Evolutionary conservation across 2,888 invertebrate genomes (phyloP), one percentile per base, ranked within the genome.

Genomic region (Conomelus anceps): DNA sequence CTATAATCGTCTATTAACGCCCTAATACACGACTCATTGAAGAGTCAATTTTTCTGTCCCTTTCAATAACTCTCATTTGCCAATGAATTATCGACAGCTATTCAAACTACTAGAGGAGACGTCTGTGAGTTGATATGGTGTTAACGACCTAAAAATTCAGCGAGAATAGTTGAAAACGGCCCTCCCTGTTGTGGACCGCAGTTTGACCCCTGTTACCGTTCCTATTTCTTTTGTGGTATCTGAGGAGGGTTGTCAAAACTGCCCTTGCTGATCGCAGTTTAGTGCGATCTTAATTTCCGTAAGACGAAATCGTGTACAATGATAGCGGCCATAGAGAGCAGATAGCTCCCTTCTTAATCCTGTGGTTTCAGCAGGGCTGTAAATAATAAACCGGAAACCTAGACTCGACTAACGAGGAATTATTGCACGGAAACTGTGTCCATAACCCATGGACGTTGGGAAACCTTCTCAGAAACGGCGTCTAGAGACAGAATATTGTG

Each of bases 331-430:
- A 63, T 63, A 63, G 63, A 63, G n/a, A n/a, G 41, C 41, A 26
- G 26, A n/a, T n/a, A 7, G 63, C 63, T 63, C 63, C 63, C 63
- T 63, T 63, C 63, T 63, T 63, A n/a, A n/a, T 63, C 63, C n/a
- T 7, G 26, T 7, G 26, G 26, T 26, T 26, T 26, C 26, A 26
- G n/a, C n/a, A 13, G 11, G 63, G 86, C 29, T 86, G 86, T 86
- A 86, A 86, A 86, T 86, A 86, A 86, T 86, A 86, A 86, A 86
- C 86, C 86, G 86, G 86, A 86, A 86, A 86, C 86, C 22, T 1
- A 63, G 63, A 63, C 23, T 24, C 86, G 86, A 20, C 86, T 86
- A 86, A 86, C 86, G 86, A 86, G 86, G 86, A 86, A 86, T 86
- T 86, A 86, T 86, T 24, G 86, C 86, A 86, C 86, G 86, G 86